Conservation (phyloP, 2,797 vertebrate species). For the Danio jaintianensis region DNA sequence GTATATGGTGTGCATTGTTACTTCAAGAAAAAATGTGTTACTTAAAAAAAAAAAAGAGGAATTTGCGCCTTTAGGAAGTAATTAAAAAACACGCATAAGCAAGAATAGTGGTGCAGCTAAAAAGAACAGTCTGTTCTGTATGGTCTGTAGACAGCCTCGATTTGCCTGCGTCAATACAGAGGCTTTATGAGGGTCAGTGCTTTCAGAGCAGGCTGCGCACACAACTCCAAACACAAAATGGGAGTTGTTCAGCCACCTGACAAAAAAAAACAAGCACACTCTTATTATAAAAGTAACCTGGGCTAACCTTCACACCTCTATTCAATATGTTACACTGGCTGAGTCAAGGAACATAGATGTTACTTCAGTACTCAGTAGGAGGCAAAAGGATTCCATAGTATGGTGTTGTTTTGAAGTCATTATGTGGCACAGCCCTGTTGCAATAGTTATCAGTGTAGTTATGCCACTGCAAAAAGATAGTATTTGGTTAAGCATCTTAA, state of each 20-base stretch:
- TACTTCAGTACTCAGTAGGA: slow-evolving; percentile 2
- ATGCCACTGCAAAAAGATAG: too few relatives aligned
- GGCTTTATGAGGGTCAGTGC: slow-evolving; percentile 55
- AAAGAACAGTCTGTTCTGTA: slow-evolving; percentile 46
- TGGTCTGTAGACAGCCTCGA: slow-evolving; percentile 37
- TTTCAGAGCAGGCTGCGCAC: slow-evolving; percentile 36
- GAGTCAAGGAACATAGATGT: slow-evolving; percentile 12
- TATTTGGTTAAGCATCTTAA: too few relatives aligned
- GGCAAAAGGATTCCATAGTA: neutral
- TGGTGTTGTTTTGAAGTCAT: neutral
- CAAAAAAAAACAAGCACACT: slow-evolving; percentile 45
- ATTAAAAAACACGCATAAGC: slow-evolving; percentile 54
- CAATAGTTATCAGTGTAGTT: neutral
- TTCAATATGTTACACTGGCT: slow-evolving; percentile 36
- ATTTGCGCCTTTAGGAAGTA: neutral
- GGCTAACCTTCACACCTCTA: slow-evolving; percentile 29
- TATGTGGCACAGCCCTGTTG: too few relatives aligned
- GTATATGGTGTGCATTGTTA: too few relatives aligned
- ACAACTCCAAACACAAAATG: slow-evolving; percentile 49
- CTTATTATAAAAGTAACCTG: slow-evolving; percentile 41
- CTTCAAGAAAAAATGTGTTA: too few relatives aligned
- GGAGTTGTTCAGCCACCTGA: slow-evolving; percentile 38
- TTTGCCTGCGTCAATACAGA: slow-evolving; percentile 47
- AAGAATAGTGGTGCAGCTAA: slow-evolving; percentile 52
- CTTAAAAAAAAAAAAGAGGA: too few relatives aligned